Evolutionary conservation across 2,797 vertebrate genomes (phyloP).

Genomic region (Sebastes flavidus): DNA sequence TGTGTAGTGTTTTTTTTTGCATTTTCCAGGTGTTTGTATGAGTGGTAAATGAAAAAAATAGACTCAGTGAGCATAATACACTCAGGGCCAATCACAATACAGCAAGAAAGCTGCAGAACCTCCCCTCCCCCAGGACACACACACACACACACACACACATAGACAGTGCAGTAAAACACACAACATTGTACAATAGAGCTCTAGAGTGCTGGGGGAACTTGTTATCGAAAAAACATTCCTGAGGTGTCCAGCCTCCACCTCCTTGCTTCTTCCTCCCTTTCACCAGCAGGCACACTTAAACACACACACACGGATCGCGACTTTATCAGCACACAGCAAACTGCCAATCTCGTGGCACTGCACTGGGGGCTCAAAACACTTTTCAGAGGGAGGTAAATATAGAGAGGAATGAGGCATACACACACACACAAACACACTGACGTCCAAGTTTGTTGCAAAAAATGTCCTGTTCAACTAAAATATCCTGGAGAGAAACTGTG

Average conservation of each 20-base stretch:
- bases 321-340: constrained; percentile 65
- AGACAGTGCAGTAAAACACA: constrained; percentile 35
- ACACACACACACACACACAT: constrained; percentile 21
- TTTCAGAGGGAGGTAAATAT: constrained; percentile 56
- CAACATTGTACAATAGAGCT: constrained; percentile 37
- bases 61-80: constrained; percentile 7
- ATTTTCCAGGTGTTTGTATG: not conserved
- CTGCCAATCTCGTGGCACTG: constrained; percentile 60
- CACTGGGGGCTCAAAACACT: constrained; percentile 50
- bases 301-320: constrained; percentile 24
- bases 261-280: constrained; percentile 31
- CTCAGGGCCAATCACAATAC: constrained; percentile 19
- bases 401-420: constrained; percentile 16
- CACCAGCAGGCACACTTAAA: constrained; percentile 27
- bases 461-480: constrained; percentile 17
- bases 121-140: not conserved
- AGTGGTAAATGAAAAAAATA: constrained; percentile 7
- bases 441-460: constrained; percentile 4
- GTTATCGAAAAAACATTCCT: constrained; percentile 65
- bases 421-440: not conserved
- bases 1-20: not conserved
- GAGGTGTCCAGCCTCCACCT: constrained; percentile 46
- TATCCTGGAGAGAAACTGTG: constrained; percentile 11
- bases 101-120: constrained; percentile 9
- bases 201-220: constrained; percentile 41